These are phyloP conservation scores for Cheilinus undulatus DNA, from an alignment of 2,113 vertebrate species.

Conservation along the genomic window DNA sequence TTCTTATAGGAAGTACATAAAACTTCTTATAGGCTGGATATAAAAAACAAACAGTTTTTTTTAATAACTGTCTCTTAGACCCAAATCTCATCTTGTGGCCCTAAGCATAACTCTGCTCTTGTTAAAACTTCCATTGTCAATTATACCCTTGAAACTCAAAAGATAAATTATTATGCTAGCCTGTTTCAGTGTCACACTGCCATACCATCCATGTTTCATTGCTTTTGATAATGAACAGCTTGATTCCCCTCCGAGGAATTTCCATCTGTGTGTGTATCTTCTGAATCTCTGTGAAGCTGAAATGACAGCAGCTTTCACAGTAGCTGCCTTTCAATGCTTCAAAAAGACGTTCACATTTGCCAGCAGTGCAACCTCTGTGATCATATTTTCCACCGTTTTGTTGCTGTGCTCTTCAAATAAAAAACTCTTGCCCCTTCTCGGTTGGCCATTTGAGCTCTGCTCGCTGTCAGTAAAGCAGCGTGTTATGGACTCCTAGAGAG, in stretches of 20 bases:
- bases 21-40: no score
- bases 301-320: constrained; percentile 46
- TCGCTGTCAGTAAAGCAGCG: constrained; percentile 68
- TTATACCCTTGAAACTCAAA: constrained; percentile 13
- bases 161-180: constrained; percentile 9
- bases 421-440: constrained; percentile 32
- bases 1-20: no score
- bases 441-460: constrained; percentile 59
- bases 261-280: constrained; percentile 25
- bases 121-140: constrained; percentile 22
- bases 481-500: constrained; percentile 66
- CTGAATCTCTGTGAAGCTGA: constrained; percentile 41
- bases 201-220: constrained; percentile 25
- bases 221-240: constrained; percentile 31
- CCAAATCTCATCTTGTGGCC: background rate
- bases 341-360: constrained; percentile 49
- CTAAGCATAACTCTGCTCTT: background rate
- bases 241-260: constrained; percentile 26
- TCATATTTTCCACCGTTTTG: constrained; percentile 64
- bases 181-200: constrained; percentile 10
- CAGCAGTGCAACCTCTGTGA: constrained; percentile 43
- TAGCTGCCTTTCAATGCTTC: constrained; percentile 33
- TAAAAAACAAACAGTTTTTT: no score
- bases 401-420: constrained; percentile 53
- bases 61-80: background rate